A percentile compares a stretch with the other conserved stretches of the same genome.
Conservation (phyloP, 2,888 invertebrate species). For the Tuta absoluta region DNA sequence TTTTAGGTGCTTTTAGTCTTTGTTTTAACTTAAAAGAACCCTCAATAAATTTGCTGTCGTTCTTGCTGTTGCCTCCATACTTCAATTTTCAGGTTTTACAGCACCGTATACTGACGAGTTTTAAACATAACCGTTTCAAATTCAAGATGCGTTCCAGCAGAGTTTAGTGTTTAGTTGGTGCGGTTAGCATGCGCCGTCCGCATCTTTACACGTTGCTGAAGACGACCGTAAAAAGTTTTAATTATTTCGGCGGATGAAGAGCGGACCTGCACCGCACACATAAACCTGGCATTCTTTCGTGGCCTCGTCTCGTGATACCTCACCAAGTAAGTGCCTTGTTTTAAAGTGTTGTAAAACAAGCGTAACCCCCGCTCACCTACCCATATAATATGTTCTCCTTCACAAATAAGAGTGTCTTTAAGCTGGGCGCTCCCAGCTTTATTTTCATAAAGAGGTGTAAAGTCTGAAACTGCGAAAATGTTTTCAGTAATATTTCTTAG, state of each 20-base stretch:
- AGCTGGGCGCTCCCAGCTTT: constrained; percentile 19
- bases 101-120: constrained; percentile 23
- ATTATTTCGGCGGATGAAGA: constrained; percentile 68
- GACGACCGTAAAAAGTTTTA: constrained; percentile 72
- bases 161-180: constrained; percentile 46
- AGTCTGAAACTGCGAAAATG: constrained; percentile 17
- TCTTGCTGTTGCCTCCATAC: neutral
- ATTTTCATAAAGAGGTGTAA: constrained; percentile 30
- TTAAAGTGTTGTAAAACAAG: constrained; percentile 49
- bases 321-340: constrained; percentile 38
- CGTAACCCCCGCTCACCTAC: constrained; percentile 12
- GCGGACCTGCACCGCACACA: constrained; percentile 48
- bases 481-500: constrained; percentile 11
- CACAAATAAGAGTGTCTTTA: constrained; percentile 24
- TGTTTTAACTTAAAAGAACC: neutral
- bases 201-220: constrained; percentile 72
- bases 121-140: constrained; percentile 41
- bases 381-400: constrained; percentile 27
- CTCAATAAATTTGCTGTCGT: neutral
- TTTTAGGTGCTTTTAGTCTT: neutral
- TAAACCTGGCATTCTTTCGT: constrained; percentile 56
- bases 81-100: constrained; percentile 22
- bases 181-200: constrained; percentile 38
- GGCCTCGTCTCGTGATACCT: constrained; percentile 15
- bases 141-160: constrained; percentile 43